Conservation (phyloP, 92 coral and sea anemone genomes). For the Umimayanthus kanabou region DNA sequence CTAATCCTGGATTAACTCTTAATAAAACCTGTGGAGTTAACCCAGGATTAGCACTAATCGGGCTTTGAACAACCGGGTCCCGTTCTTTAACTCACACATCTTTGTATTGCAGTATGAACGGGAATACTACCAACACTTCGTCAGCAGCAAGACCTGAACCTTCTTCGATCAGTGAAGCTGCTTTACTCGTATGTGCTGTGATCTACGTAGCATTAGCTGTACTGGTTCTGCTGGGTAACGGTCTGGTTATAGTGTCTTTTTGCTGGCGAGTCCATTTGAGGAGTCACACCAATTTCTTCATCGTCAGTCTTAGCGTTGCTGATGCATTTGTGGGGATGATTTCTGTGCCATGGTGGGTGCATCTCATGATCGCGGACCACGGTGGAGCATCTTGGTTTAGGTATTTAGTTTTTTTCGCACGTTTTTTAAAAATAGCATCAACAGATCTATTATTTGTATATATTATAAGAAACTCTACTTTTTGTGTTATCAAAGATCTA, state of each 20-base stretch:
- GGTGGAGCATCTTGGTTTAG: conserved; percentile 48
- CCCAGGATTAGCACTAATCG: too few species aligned
- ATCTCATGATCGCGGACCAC: conserved; percentile 47
- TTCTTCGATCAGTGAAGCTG: background rate
- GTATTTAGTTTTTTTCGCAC: background rate
- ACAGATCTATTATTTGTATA: background rate
- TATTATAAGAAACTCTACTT: background rate
- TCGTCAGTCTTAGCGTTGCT: conserved; percentile 69
- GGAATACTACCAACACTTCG: background rate
- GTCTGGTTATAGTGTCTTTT: conserved; percentile 63
- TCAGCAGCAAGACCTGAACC: background rate
- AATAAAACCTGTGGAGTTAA: too few species aligned
- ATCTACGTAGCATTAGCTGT: conserved; percentile 54
- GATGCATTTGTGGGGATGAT: conserved; percentile 69
- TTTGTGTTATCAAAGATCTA: too few species aligned
- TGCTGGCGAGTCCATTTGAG: conserved; percentile 56
- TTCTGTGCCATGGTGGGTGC: conserved; percentile 75
- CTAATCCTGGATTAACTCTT: too few species aligned
- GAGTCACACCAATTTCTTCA: conserved; percentile 70
- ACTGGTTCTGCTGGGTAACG: conserved; percentile 58
- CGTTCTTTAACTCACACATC: background rate
- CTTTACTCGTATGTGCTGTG: conserved; percentile 48
- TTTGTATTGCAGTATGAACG: background rate
- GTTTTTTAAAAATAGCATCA: too few species aligned
- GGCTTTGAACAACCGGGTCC: too few species aligned